phyloP scores from a whole-genome alignment of 1,140 invertebrate species.

The Rhyacophila brunnea region DNA sequence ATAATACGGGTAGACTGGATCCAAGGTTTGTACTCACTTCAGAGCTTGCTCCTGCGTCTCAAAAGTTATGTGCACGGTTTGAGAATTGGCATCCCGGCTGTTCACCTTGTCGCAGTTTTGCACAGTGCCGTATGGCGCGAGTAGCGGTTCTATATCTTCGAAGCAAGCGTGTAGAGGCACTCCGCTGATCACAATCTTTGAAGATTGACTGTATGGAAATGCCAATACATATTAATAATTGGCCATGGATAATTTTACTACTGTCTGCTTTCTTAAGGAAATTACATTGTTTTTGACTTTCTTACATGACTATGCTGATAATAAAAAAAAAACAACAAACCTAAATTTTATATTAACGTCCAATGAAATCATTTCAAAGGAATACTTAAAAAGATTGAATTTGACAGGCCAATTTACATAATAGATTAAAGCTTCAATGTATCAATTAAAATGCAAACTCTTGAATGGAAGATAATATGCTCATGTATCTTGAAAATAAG shows the following conservation, averaged over 20 bases:
- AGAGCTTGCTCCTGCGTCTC: conserved; percentile 86
- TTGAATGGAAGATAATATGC: no score
- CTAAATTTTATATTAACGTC: neutral
- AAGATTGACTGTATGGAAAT: conserved; percentile 67
- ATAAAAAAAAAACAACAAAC: neutral
- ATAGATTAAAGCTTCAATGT: no score
- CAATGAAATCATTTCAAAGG: neutral
- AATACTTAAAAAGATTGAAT: neutral
- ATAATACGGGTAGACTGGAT: conserved; percentile 10
- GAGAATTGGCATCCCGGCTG: conserved; percentile 73
- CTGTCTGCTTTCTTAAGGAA: neutral
- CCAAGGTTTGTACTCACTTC: conserved; percentile 68
- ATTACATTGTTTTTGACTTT: neutral
- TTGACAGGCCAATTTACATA: neutral
- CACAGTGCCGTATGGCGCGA: conserved; percentile 76
- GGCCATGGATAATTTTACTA: neutral
- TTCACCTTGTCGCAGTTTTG: conserved; percentile 81
- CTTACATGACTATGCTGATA: neutral
- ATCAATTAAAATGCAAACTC: no score
- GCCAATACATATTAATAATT: conserved; percentile 23
- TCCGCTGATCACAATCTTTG: conserved; percentile 84
- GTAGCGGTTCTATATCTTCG: conserved; percentile 82
- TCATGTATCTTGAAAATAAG: neutral
- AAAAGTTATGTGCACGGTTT: conserved; percentile 81
- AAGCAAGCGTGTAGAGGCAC: conserved; percentile 75